Evolutionary conservation across 2,797 vertebrate species (phyloP).

Genomic region (Margarornis squamiger): DNA sequence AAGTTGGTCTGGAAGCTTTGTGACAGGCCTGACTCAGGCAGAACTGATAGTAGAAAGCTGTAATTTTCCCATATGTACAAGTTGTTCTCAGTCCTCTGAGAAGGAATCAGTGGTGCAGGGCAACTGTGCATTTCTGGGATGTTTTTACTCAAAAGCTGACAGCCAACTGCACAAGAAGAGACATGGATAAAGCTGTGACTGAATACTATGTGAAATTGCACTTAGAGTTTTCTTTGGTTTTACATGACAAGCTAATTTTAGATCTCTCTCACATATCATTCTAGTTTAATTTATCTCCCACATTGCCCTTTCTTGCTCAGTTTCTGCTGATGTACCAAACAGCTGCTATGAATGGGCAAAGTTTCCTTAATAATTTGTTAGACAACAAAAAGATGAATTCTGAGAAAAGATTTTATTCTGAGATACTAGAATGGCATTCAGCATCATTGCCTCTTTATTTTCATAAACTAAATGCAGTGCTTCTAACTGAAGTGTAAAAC

Average conservation of each 20-base stretch:
- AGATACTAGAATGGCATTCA: neutral
- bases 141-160: neutral
- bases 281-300: neutral
- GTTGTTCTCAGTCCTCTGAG: neutral
- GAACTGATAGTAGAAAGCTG: neutral
- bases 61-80: neutral
- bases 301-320: neutral
- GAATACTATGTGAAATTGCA: neutral
- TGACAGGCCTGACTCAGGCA: neutral
- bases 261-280: neutral
- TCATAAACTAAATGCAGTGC: neutral
- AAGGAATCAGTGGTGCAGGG: neutral
- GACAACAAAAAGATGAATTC: neutral
- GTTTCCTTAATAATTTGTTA: slow-evolving; percentile 5
- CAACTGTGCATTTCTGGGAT: neutral
- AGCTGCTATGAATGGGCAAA: neutral
- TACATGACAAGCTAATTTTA: neutral
- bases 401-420: neutral
- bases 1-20: neutral
- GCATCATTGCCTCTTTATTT: neutral
- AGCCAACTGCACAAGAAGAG: neutral
- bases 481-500: neutral
- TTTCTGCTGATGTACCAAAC: neutral
- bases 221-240: neutral
- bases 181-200: neutral